phyloP scores from a whole-genome alignment of 2,888 invertebrate genomes.

The Apotomis betuletana region DNA sequence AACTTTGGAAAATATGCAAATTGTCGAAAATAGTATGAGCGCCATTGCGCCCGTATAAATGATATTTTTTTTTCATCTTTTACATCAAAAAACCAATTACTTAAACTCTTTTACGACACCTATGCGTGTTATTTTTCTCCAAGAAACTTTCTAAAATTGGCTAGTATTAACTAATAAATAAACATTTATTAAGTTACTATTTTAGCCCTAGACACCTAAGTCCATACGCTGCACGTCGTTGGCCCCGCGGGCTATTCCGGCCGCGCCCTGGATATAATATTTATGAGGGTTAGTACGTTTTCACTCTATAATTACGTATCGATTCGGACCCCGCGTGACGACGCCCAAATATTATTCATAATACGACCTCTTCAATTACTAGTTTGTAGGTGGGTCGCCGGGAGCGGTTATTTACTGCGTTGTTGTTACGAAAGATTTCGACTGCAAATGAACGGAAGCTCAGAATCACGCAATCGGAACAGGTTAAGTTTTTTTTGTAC shows the following conservation, averaged over 20 bases:
- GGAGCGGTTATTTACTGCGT: slow-evolving; percentile 43
- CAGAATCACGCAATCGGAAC: slow-evolving; percentile 26
- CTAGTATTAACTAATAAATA: no score
- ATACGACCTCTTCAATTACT: slow-evolving; percentile 73
- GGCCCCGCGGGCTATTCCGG: slow-evolving; percentile 76
- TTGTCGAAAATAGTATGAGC: no score
- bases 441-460: slow-evolving; percentile 26
- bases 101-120: no score
- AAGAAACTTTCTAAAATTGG: no score
- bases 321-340: slow-evolving; percentile 73
- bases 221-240: slow-evolving; percentile 57
- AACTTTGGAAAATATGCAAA: no score
- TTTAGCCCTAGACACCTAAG: background rate
- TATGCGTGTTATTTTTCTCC: no score
- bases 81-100: no score
- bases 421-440: slow-evolving; percentile 37
- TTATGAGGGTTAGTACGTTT: slow-evolving; percentile 78
- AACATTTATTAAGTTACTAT: no score
- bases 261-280: slow-evolving; percentile 80
- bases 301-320: slow-evolving; percentile 82
- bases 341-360: slow-evolving; percentile 81
- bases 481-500: slow-evolving; percentile 9
- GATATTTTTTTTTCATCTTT: no score
- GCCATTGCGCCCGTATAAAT: no score
- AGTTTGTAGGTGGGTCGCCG: slow-evolving; percentile 59